A percentile compares a stretch with the other conserved stretches of the same genome.
Evolutionary conservation across 1,140 invertebrate species (phyloP).

Genomic region (Elymnias hypermnestra): DNA sequence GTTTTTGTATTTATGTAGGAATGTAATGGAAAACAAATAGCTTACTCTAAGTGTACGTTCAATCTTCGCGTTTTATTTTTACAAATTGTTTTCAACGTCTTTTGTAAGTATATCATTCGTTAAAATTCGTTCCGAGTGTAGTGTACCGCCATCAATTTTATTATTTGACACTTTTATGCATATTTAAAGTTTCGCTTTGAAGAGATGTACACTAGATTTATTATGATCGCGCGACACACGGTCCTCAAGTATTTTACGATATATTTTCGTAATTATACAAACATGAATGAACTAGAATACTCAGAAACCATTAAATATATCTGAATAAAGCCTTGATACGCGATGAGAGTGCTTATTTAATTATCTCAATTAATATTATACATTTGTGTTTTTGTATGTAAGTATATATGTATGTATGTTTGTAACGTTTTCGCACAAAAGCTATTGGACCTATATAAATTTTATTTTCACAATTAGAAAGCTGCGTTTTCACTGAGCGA

Average conservation of each 20-base stretch:
- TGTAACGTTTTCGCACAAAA: too few relatives aligned
- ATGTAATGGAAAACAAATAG: slow-evolving; percentile 23
- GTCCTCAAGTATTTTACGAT: slow-evolving; percentile 12
- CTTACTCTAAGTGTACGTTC: slow-evolving; percentile 24
- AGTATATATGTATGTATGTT: too few relatives aligned
- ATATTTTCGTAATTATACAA: slow-evolving; percentile 4
- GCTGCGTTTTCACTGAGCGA: too few relatives aligned
- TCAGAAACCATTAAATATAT: too few relatives aligned
- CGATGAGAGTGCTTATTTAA: background rate
- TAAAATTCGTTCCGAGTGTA: slow-evolving; percentile 46
- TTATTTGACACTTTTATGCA: slow-evolving; percentile 70
- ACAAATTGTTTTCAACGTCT: slow-evolving; percentile 58
- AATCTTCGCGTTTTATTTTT: slow-evolving; percentile 61
- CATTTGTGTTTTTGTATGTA: too few relatives aligned
- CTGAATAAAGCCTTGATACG: too few relatives aligned
- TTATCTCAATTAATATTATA: too few relatives aligned
- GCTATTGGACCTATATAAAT: too few relatives aligned
- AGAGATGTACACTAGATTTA: slow-evolving; percentile 57
- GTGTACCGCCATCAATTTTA: slow-evolving; percentile 55
- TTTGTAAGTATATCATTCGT: slow-evolving; percentile 58
- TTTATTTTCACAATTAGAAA: too few relatives aligned
- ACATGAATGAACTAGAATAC: too few relatives aligned
- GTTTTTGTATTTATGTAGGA: slow-evolving; percentile 2
- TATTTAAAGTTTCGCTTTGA: slow-evolving; percentile 72
- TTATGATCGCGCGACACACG: slow-evolving; percentile 39